Evolutionary conservation across 2,888 invertebrate genomes (phyloP).

Genomic region (Belgica antarctica): DNA sequence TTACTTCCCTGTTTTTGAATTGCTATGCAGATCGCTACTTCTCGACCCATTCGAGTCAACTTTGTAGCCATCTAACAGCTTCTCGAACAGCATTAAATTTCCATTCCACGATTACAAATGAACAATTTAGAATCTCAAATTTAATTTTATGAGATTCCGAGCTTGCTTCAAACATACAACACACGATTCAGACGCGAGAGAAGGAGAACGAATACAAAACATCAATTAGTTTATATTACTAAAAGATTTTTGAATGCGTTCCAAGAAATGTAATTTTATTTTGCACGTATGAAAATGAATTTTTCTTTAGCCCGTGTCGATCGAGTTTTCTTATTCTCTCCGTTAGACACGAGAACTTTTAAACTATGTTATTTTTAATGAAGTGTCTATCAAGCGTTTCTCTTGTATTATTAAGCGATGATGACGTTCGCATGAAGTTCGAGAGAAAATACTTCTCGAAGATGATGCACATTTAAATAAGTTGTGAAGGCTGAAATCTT

Average conservation of each 20-base stretch:
- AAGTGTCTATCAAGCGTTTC: slow-evolving; percentile 11
- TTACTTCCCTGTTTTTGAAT: slow-evolving; percentile 1
- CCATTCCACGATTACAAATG: not conserved
- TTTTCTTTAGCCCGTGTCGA: not conserved
- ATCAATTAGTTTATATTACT: slow-evolving; percentile 14
- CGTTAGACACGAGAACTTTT: not conserved
- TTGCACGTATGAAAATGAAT: too few species aligned
- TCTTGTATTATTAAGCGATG: not conserved
- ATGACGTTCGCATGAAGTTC: not conserved
- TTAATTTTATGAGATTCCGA: slow-evolving; percentile 5
- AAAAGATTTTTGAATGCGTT: slow-evolving; percentile 31
- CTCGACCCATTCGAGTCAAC: not conserved
- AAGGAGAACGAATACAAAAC: slow-evolving; percentile 11
- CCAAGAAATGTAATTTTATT: slow-evolving; percentile 29
- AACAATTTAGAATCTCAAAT: not conserved
- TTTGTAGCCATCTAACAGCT: not conserved
- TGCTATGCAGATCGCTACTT: too few species aligned
- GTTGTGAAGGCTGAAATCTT: too few species aligned
- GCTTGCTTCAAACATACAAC: not conserved
- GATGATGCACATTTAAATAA: not conserved
- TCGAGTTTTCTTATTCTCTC: slow-evolving; percentile 7
- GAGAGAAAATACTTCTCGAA: not conserved
- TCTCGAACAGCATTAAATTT: not conserved
- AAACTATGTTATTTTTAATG: not conserved
- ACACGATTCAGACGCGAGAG: not conserved